These are phyloP conservation scores for Sarcophaga peregrina DNA, from an alignment of 1,140 invertebrate species.

Conservation along the genomic window DNA sequence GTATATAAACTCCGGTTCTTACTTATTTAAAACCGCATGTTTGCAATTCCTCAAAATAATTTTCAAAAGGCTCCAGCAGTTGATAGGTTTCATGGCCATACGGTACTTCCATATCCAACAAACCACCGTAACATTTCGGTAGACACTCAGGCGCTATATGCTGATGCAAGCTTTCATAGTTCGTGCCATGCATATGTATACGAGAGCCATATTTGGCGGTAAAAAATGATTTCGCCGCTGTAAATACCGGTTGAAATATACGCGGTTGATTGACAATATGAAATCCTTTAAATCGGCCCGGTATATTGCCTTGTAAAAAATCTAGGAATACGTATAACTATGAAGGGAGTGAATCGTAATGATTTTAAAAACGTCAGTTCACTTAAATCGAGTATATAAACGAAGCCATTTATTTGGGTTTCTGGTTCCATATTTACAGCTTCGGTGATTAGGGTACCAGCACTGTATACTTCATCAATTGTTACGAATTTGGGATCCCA, in stretches of 20 bases:
- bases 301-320: neutral
- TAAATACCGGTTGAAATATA: neutral
- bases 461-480: neutral
- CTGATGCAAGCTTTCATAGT: neutral
- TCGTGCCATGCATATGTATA: neutral
- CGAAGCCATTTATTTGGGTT: slow-evolving; percentile 17
- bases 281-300: neutral
- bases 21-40: neutral
- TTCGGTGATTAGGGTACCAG: neutral
- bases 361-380: neutral
- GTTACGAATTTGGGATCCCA: neutral
- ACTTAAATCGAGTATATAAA: neutral
- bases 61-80: neutral
- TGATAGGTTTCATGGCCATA: neutral
- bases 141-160: slow-evolving; percentile 21
- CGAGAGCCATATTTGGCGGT: neutral
- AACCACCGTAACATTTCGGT: slow-evolving; percentile 8
- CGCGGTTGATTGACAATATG: slow-evolving; percentile 16
- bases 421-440: neutral
- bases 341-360: neutral
- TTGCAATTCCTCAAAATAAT: neutral
- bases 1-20: too few relatives aligned
- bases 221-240: neutral
- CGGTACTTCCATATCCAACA: neutral
- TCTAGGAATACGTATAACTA: neutral